These are phyloP conservation scores for Drosophila barbarae DNA, from an alignment of 2,888 invertebrate genomes.

Conservation along the genomic window DNA sequence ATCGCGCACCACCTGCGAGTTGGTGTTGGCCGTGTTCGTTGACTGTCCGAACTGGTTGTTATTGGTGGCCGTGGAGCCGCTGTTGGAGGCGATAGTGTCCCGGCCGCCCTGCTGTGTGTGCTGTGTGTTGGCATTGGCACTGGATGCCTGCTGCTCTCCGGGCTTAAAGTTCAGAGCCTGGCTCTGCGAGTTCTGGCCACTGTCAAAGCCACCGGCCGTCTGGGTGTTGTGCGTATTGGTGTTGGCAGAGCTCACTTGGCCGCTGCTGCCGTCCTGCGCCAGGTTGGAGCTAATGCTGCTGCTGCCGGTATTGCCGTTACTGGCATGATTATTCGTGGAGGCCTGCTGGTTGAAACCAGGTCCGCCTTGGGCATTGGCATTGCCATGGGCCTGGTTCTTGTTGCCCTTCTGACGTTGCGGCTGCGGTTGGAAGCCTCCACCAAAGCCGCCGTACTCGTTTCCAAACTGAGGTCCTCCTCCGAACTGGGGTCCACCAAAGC, in stretches of 20 bases:
- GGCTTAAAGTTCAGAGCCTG: conserved; percentile 75
- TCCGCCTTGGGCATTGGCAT: conserved; percentile 65
- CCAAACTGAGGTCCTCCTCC: conserved; percentile 18
- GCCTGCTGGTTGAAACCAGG: conserved; percentile 73
- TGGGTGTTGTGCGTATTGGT: conserved; percentile 70
- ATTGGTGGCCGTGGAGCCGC: conserved; percentile 70
- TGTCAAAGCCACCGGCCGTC: conserved; percentile 53
- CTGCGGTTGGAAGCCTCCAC: conserved; percentile 23
- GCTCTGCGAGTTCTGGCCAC: conserved; percentile 74
- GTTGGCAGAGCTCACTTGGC: conserved; percentile 77
- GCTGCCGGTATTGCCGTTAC: conserved; percentile 66
- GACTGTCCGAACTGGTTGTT: conserved; percentile 68
- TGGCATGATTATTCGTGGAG: conserved; percentile 73
- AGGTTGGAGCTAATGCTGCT: conserved; percentile 78
- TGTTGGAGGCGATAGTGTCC: conserved; percentile 64
- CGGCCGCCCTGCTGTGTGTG: conserved; percentile 53
- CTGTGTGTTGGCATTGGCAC: conserved; percentile 76
- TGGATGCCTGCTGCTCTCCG: conserved; percentile 71
- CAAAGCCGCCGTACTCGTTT: conserved; percentile 29
- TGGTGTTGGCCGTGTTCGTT: conserved; percentile 75
- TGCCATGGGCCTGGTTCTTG: conserved; percentile 56
- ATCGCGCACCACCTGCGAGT: conserved; percentile 62
- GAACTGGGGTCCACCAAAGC: conserved; percentile 15
- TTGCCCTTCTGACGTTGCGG: conserved; percentile 22
- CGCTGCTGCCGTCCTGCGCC: conserved; percentile 74